Evolutionary conservation across 2,888 invertebrate genomes (phyloP), one percentile per base, ranked within the genome.

Genomic region (Oscheius onirici): DNA sequence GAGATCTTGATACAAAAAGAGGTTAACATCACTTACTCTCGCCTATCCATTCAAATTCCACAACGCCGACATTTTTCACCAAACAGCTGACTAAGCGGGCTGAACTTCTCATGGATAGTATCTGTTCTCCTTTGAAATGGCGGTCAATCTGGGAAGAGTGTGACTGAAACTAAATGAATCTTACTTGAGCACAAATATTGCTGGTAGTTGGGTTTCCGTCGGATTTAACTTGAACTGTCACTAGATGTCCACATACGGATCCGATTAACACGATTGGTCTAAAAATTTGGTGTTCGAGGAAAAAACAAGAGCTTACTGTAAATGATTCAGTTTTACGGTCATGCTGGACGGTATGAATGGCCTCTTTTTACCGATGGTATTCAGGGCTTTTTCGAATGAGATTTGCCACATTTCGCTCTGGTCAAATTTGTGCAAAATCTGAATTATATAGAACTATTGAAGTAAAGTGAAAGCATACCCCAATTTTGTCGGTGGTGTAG

Each of bases 211-310:
- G n/a, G n/a, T n/a, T n/a, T n/a, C n/a, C n/a, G 34, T 34, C 34
- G 3, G 34, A 34, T 34, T 34, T 8, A 8, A 34, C 5, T 34
- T 8, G 34, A 34, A 26, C 26, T 13, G 34, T 28, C 13, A 66
- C 15, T 1, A 69, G 15, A 44, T 69, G 69, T 10, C 69, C 69
- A 46, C 60, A 49, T 2, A 24, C 43, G 3, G 60, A 60, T 22
- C 69, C 69, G 11, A 69, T n/a, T 10, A 49, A 11, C 5, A 60
- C 22, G 22, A n/a, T 28, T 13, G 17, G n/a, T 11, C 69, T 69
- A 44, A 67, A 67, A 11, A 10, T 54, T 22, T 22, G 24, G 15
- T 22, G 5, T 10, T 6, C 41, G 13, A 46, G 17, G 57, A 20
- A 26, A 57, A 24, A 28, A 15, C 11, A 41, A 26, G 1, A n/a